Base-by-base conservation (phyloP, 2,888 invertebrate genomes). In the Chloroclysta siterata region DNA sequence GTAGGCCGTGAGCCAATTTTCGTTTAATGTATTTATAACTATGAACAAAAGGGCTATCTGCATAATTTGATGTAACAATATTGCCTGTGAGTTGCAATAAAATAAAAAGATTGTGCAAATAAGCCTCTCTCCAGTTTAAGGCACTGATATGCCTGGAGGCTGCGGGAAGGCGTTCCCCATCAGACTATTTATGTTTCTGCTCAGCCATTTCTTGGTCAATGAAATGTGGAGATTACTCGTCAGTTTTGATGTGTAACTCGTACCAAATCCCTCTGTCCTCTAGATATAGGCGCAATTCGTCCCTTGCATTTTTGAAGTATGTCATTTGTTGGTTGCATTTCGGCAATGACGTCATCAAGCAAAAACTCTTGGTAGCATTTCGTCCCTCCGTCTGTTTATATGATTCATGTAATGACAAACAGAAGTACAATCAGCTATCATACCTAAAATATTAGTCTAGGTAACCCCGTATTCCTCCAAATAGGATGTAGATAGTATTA, bases 151-250 rank as follows among this genome's bases (percentile, higher is more conserved):
- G 65, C 65, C 65, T 53, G 13, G 46, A 58, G 60, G 65, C 60
- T 39, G 42, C 33, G 41, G 54, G 29, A 58, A 61, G 51, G 60
- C 60, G 60, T 65, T 54, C 44, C 54, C 44, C 46, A 58, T 65
- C 57, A 58, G 65, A 33, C 53, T 53, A 57, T 56, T 53, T 48
- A 53, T 60, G 60, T 56, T 46, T 51, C 29, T 46, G 50, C 56
- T 58, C 60, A 57, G 57, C 57, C 33, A 14, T 53, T 56, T 56
- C 52, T 64, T 48, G 64, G 53, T 65, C 60, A 53, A 53, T 60
- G 56, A 60, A 60, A 60, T 60, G 48, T 55, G 60, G 53, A 60
- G 56, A 56, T 60, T 55, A 59, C 63, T 54, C 52, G 46, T 54
- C 58, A 63, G 50, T 44, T 54, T 51, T 50, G 54, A 63, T 63